Evolutionary conservation across 2,797 vertebrate species (phyloP).

Genomic region (Dicrostonyx torquatus): DNA sequence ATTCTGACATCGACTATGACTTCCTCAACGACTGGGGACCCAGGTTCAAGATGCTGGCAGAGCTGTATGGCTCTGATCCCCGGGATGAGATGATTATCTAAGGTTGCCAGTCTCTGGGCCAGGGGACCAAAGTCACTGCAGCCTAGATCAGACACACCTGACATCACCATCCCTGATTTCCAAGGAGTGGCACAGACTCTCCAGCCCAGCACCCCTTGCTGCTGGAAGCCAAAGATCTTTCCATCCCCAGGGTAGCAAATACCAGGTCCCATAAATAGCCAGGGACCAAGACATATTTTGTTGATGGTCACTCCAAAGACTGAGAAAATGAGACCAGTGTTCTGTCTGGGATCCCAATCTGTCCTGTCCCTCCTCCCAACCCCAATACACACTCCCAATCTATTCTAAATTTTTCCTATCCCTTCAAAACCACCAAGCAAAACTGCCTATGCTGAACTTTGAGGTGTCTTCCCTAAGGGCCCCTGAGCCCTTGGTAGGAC

Average conservation of each 20-base stretch:
- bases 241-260: not conserved
- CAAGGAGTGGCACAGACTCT: not conserved
- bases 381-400: not conserved
- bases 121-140: not conserved
- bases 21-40: constrained; percentile 98
- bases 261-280: not conserved
- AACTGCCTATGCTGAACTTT: not conserved
- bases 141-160: not conserved
- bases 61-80: constrained; percentile 93
- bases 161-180: not conserved
- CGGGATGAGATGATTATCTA: constrained; percentile 89
- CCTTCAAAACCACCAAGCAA: not conserved
- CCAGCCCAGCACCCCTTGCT: not conserved
- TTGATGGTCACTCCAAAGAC: not conserved
- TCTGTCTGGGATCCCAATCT: not conserved
- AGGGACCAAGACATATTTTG: not conserved
- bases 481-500: not conserved
- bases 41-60: constrained; percentile 95
- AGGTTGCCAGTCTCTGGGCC: constrained; percentile 38
- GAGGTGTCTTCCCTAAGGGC: not conserved
- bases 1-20: constrained; percentile 94
- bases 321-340: not conserved
- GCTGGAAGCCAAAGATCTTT: not conserved
- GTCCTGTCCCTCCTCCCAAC: not conserved
- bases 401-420: not conserved